Conservation (phyloP, 2,113 vertebrate genomes). For the Sialia sialis region DNA sequence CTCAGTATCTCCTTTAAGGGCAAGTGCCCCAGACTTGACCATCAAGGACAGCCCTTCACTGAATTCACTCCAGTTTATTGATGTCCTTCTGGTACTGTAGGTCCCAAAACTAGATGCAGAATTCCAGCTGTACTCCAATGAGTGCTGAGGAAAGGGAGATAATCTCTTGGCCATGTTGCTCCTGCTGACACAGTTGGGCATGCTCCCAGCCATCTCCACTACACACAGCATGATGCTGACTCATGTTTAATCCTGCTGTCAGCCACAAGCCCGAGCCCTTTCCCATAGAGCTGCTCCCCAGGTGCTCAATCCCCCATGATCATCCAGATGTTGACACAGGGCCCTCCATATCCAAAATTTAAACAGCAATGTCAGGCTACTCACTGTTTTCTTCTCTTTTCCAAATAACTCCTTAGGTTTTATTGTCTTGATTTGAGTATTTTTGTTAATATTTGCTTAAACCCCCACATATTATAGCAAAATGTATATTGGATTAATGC, state of each 20-base stretch:
- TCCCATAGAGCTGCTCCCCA: not conserved
- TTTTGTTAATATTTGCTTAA: not conserved
- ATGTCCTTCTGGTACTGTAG: not conserved
- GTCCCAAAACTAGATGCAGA: not conserved
- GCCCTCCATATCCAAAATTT: not conserved
- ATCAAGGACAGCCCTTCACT: not conserved
- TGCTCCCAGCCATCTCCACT: not conserved
- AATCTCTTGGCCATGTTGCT: not conserved
- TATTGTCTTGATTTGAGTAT: not conserved
- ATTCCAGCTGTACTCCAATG: not conserved
- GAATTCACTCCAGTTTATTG: not conserved
- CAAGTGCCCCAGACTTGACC: not conserved
- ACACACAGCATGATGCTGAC: not conserved
- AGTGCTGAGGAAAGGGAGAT: not conserved
- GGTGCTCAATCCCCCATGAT: accelerated
- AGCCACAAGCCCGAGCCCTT: not conserved
- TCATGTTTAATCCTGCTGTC: not conserved
- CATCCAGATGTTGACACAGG: not conserved
- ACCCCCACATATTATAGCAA: not conserved
- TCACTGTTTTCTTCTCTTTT: not conserved
- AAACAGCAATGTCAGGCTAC: not conserved
- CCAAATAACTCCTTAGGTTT: not conserved
- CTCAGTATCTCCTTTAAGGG: not conserved
- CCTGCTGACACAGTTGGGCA: not conserved
- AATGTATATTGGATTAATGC: not conserved